These are phyloP conservation scores for Nymphalis polychloros DNA, from an alignment of 2,888 invertebrate species.

Conservation along the genomic window DNA sequence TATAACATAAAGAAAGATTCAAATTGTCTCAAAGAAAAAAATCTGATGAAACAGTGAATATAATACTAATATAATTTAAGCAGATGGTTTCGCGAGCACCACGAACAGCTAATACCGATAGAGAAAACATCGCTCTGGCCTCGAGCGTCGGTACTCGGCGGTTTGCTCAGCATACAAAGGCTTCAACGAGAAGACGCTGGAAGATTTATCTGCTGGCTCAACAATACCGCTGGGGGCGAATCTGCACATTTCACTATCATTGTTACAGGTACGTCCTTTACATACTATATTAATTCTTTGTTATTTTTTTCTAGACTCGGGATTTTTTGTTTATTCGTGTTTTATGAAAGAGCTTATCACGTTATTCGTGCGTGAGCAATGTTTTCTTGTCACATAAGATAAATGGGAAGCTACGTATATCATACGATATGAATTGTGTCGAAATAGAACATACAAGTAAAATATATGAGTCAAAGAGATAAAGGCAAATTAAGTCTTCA, in stretches of 20 bases:
- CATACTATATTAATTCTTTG: conserved; percentile 37
- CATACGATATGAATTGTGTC: conserved; percentile 15
- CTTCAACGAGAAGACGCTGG: conserved; percentile 91
- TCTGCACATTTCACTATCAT: conserved; percentile 88
- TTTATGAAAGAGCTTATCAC: conserved; percentile 14
- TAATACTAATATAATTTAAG: background rate
- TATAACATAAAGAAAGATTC: no score
- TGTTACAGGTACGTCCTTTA: conserved; percentile 84
- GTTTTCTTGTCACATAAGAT: conserved; percentile 18
- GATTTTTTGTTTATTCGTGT: conserved; percentile 5
- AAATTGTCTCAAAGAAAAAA: no score
- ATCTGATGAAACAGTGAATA: no score
- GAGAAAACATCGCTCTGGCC: conserved; percentile 79
- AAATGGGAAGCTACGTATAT: conserved; percentile 4
- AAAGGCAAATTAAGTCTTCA: conserved; percentile 31
- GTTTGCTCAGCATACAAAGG: conserved; percentile 85
- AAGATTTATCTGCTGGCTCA: conserved; percentile 93
- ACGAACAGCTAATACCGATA: conserved; percentile 86
- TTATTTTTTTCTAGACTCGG: background rate
- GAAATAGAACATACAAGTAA: background rate
- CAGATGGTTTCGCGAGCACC: conserved; percentile 89
- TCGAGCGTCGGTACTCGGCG: conserved; percentile 63
- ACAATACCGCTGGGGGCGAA: conserved; percentile 93
- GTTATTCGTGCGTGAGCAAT: conserved; percentile 19
- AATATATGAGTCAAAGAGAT: conserved; percentile 20